phyloP scores from a whole-genome alignment of 2,888 invertebrate species.

The Drosophila falleni region DNA sequence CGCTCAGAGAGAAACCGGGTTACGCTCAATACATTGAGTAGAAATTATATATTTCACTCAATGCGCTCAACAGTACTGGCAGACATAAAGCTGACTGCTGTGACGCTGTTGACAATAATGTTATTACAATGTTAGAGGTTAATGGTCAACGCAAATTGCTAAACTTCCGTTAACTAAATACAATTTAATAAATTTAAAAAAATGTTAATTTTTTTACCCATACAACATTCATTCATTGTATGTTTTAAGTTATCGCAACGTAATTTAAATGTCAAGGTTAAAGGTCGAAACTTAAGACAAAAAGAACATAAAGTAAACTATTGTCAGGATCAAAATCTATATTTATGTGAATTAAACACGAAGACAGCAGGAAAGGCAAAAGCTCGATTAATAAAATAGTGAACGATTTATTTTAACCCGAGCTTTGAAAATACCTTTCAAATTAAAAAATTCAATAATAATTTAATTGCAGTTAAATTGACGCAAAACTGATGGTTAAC shows the following conservation, averaged over 20 bases:
- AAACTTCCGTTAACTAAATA: background rate
- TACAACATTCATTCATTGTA: no score
- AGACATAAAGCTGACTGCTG: slow-evolving; percentile 31
- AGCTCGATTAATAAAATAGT: no score
- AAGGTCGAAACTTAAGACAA: background rate
- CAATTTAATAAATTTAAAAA: background rate
- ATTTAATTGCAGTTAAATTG: slow-evolving; percentile 2
- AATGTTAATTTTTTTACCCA: background rate
- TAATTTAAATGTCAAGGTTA: background rate
- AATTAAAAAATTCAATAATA: background rate
- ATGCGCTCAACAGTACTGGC: slow-evolving; percentile 11
- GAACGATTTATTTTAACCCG: background rate
- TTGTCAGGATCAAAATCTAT: background rate
- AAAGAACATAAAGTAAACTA: background rate
- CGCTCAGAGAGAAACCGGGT: slow-evolving; percentile 36
- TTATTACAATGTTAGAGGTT: slow-evolving; percentile 20
- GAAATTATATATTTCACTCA: slow-evolving; percentile 2
- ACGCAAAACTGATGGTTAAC: slow-evolving; percentile 38
- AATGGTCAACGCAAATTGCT: background rate
- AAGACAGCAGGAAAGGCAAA: no score
- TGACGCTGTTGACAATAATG: background rate
- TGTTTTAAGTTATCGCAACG: background rate
- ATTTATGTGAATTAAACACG: background rate
- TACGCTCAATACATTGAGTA: slow-evolving; percentile 14
- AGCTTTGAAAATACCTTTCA: background rate